phyloP scores from a whole-genome alignment of 1,140 invertebrate species.

The Drosophila serrata region DNA sequence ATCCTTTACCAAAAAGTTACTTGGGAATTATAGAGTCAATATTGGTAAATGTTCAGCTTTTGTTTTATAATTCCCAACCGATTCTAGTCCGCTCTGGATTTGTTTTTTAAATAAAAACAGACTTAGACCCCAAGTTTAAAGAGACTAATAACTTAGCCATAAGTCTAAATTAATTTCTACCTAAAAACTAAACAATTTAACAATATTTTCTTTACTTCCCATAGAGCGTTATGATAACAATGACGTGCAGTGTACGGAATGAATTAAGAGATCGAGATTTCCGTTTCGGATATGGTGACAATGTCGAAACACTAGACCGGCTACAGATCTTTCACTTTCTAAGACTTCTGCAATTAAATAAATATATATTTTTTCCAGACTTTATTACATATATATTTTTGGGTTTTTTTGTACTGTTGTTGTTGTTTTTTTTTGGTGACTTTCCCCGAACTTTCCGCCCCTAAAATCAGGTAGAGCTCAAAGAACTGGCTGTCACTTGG shows the following conservation, averaged over 20 bases:
- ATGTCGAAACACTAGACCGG: conserved; percentile 12
- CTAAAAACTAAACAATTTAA: background rate
- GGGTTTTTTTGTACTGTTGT: conserved; percentile 1
- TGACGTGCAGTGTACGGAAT: background rate
- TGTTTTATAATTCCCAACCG: no score
- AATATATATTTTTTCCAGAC: background rate
- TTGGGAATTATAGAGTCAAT: no score
- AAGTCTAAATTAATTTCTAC: no score
- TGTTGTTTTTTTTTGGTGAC: conserved; percentile 38
- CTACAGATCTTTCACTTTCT: conserved; percentile 55
- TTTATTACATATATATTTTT: background rate
- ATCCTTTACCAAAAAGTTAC: no score
- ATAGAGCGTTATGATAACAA: background rate
- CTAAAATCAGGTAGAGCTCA: conserved; percentile 31
- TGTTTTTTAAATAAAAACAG: no score
- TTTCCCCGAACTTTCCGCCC: conserved; percentile 42
- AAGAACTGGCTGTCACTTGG: conserved; percentile 33
- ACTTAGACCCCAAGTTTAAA: background rate
- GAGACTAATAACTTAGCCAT: background rate
- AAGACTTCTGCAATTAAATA: conserved; percentile 51
- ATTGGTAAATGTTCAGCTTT: no score
- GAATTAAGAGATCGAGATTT: conserved; percentile 21
- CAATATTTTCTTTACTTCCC: no score
- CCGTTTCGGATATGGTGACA: conserved; percentile 27
- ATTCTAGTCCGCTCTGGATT: no score